These are phyloP conservation scores for Leptinotarsa texana DNA, from an alignment of 1,140 invertebrate species.

Conservation along the genomic window DNA sequence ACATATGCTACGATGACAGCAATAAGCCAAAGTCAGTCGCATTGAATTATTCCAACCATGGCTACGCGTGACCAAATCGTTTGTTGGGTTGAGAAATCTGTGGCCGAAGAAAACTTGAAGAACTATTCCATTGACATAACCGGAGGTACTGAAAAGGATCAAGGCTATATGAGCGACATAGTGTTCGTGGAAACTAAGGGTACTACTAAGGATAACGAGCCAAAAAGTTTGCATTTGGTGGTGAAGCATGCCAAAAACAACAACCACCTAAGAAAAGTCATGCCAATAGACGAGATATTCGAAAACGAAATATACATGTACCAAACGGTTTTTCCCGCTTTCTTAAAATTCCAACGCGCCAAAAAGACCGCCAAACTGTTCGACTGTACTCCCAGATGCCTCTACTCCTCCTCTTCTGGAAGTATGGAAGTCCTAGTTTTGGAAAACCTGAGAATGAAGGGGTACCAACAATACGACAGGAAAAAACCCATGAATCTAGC, in stretches of 20 bases:
- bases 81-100: neutral
- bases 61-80: neutral
- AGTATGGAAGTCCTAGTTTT: slow-evolving; percentile 59
- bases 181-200: slow-evolving; percentile 3
- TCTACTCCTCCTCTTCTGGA: slow-evolving; percentile 46
- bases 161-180: slow-evolving; percentile 16
- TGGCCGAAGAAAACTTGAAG: neutral
- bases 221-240: neutral
- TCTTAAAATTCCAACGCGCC: slow-evolving; percentile 32
- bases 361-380: slow-evolving; percentile 4
- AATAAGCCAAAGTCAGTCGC: no score
- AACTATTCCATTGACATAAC: neutral
- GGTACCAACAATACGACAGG: slow-evolving; percentile 57
- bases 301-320: slow-evolving; percentile 40
- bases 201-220: neutral
- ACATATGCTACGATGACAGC: no score
- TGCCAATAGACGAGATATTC: slow-evolving; percentile 19
- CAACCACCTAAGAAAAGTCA: neutral
- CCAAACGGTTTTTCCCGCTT: slow-evolving; percentile 32
- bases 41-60: neutral
- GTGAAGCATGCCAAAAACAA: slow-evolving; percentile 4
- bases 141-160: neutral
- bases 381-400: slow-evolving; percentile 47
- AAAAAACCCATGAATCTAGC: slow-evolving; percentile 54
- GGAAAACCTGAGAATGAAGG: slow-evolving; percentile 58